Evolutionary conservation across 2,113 vertebrate genomes (phyloP).

Genomic region (Chaenocephalus aceratus): DNA sequence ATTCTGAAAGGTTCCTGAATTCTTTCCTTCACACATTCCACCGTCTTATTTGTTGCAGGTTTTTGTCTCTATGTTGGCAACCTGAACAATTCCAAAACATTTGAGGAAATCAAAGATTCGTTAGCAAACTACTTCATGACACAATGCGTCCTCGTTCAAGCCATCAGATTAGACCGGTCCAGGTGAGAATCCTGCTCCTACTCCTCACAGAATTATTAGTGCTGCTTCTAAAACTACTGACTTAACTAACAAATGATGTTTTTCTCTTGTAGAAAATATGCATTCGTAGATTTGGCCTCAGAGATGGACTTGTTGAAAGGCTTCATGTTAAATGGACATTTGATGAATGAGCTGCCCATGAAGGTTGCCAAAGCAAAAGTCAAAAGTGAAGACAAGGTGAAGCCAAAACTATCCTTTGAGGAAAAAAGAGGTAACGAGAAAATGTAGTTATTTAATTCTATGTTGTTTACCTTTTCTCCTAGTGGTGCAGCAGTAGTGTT

Average conservation of each 20-base stretch:
- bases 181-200: constrained; percentile 43
- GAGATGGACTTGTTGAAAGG: constrained; percentile 90
- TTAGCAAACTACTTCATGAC: constrained; percentile 58
- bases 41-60: constrained; percentile 45
- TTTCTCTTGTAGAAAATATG: constrained; percentile 69
- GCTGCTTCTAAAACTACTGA: neutral
- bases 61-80: constrained; percentile 73
- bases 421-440: constrained; percentile 86
- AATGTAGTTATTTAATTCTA: neutral
- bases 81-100: constrained; percentile 65
- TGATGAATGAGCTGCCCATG: constrained; percentile 87
- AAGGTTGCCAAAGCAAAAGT: constrained; percentile 89
- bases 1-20: fast-evolving
- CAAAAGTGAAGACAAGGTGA: constrained; percentile 55
- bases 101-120: constrained; percentile 55
- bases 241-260: neutral
- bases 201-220: neutral
- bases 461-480: neutral
- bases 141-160: constrained; percentile 65
- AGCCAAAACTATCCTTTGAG: constrained; percentile 62
- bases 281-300: constrained; percentile 66
- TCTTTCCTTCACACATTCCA: neutral
- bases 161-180: constrained; percentile 59
- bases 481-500: no score
- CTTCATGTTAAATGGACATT: constrained; percentile 89